phyloP scores from a whole-genome alignment of 1,140 invertebrate species.

The Ectropis grisescens region DNA sequence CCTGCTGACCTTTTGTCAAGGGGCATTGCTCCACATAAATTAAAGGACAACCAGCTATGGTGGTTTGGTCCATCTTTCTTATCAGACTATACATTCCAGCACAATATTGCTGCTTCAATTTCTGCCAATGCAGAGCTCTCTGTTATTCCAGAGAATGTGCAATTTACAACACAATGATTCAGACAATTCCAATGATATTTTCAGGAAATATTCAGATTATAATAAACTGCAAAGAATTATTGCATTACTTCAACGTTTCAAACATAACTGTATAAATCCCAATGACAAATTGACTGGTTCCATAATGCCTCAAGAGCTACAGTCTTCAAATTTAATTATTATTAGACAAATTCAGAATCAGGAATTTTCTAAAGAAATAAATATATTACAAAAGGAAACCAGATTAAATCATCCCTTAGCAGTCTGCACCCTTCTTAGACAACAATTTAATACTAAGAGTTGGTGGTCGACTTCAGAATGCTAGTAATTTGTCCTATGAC shows the following conservation, averaged over 20 bases:
- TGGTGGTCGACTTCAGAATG: slow-evolving; percentile 23
- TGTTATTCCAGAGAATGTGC: too few species aligned
- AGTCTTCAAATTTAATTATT: slow-evolving; percentile 2
- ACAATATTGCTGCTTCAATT: too few species aligned
- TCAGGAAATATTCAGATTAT: too few species aligned
- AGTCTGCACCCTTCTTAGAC: slow-evolving; percentile 19
- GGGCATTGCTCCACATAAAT: slow-evolving; percentile 4
- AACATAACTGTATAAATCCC: too few species aligned
- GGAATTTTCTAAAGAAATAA: slow-evolving; percentile 7
- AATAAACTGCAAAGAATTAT: too few species aligned
- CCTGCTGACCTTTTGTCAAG: slow-evolving; percentile 22
- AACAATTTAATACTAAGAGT: slow-evolving; percentile 23
- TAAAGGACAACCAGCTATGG: slow-evolving; percentile 4
- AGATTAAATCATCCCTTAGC: slow-evolving; percentile 5
- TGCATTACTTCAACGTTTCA: too few species aligned
- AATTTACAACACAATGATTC: too few species aligned
- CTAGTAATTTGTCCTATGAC: slow-evolving; percentile 10
- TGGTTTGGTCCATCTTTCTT: slow-evolving; percentile 6
- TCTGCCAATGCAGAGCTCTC: too few species aligned
- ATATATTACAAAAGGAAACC: slow-evolving; percentile 1
- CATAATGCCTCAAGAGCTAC: slow-evolving; percentile 2
- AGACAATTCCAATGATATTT: too few species aligned
- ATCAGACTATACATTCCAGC: too few species aligned
- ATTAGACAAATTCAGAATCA: slow-evolving; percentile 7
- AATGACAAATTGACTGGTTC: too few species aligned